phyloP scores from a whole-genome alignment of 2,113 vertebrate genomes.

The Struthidea cinerea region DNA sequence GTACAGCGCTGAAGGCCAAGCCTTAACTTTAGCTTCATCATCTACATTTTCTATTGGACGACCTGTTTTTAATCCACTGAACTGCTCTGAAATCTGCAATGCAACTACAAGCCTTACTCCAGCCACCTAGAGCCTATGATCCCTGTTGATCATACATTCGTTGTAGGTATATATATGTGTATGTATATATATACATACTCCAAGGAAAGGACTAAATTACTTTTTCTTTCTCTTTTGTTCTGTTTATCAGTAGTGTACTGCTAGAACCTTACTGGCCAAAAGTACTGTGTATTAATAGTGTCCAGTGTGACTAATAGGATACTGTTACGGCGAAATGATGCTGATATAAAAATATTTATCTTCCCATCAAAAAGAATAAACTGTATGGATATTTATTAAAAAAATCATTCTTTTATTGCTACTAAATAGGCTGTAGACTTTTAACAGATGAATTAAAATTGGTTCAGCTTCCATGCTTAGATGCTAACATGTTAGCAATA shows the following conservation, averaged over 20 bases:
- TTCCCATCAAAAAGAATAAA: neutral
- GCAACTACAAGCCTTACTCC: neutral
- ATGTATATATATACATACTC: no score
- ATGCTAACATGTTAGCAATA: neutral
- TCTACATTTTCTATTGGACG: rapidly evolving
- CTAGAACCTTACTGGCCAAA: neutral
- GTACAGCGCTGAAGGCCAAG: neutral
- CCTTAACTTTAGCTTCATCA: neutral
- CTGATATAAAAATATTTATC: neutral
- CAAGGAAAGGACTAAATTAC: neutral
- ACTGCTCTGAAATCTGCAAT: neutral
- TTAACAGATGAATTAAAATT: neutral
- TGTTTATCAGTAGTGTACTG: neutral
- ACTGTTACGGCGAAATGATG: neutral
- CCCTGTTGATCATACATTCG: neutral
- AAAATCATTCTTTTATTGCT: neutral
- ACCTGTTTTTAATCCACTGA: neutral
- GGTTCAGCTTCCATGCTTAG: neutral
- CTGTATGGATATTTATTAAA: neutral
- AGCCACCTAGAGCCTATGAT: neutral
- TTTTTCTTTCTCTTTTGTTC: neutral
- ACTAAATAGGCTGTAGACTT: neutral
- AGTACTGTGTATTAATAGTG: neutral
- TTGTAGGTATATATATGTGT: neutral
- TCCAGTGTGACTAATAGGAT: neutral